Conservation (phyloP, 2,797 vertebrate genomes). For the Microctenopoma steveboyesi region DNA sequence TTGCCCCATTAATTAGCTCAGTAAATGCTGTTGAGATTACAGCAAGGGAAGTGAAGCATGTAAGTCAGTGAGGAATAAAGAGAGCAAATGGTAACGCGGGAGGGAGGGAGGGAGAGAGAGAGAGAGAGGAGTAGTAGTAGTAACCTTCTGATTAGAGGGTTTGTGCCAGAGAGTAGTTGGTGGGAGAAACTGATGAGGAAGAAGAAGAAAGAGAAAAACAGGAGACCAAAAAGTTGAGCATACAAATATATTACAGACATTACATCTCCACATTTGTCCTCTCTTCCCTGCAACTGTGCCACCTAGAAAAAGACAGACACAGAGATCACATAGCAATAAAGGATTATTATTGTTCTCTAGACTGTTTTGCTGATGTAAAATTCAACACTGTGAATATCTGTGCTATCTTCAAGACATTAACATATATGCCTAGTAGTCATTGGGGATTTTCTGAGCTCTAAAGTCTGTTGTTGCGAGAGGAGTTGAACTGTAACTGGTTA, state of each 20-base stretch:
- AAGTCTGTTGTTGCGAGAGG: background rate
- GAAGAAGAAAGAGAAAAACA: constrained; percentile 24
- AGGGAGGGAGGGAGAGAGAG: background rate
- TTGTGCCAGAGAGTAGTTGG: constrained; percentile 13
- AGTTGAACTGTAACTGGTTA: background rate
- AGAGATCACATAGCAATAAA: constrained; percentile 56
- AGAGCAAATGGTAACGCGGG: constrained; percentile 31
- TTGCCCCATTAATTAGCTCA: constrained; percentile 79
- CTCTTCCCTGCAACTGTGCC: constrained; percentile 15
- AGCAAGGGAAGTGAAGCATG: constrained; percentile 65
- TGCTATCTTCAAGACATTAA: constrained; percentile 21
- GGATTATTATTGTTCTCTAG: constrained; percentile 87
- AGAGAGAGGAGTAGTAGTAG: constrained; percentile 12
- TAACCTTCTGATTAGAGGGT: constrained; percentile 44
- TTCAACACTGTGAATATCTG: constrained; percentile 30
- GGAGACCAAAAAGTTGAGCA: constrained; percentile 13
- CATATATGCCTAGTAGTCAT: constrained; percentile 1
- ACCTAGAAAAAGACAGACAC: constrained; percentile 27
- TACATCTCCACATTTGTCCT: constrained; percentile 9
- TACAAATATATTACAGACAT: no score
- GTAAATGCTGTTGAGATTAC: constrained; percentile 74
- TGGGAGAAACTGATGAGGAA: constrained; percentile 31
- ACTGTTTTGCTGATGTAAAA: constrained; percentile 55
- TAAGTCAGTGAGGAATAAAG: constrained; percentile 61
- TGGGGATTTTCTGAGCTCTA: constrained; percentile 1